Base-by-base conservation (phyloP, 2,113 vertebrate species). In the Ochotona princeps region DNA sequence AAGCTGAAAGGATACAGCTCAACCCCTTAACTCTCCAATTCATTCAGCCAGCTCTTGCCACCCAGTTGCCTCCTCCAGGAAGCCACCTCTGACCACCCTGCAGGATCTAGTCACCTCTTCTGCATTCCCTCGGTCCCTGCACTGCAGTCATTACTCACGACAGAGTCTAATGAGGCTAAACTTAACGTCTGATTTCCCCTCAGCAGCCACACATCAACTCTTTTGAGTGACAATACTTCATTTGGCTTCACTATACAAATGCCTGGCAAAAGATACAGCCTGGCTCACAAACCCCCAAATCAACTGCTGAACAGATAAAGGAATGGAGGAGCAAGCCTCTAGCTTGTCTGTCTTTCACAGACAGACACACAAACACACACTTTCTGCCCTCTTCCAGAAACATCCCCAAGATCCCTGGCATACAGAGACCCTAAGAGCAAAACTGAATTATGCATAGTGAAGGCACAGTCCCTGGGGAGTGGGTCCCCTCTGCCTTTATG, bases 271-370 rank as follows among this genome's bases (percentile, higher is more conserved):
- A 87, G 61, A 87, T 44, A 49, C 61, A 65, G 57, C 15, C 1
- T n/a, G 8, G 47, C 26, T 30, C 32, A 78, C 76, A 87, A 57
- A 74, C 63, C 69, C 35, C 74, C 79, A 91, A 91, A 13, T 66
- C 72, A 89, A 30, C 69, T 93, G 89, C 28, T 76, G 67, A 94
- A 89, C 20, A 82, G 87, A 51, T 30, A 80, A 87, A 38, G 23
- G 49, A 30, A n/a, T 8, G n/a, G 28, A 79, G 63, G 12, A 90
- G 72, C 20, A 30, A 20, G 57, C 26, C 44, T 47, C 51, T 20
- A 1, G 25, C 1, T 60, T 57, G 11, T 0, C 28, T 66, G 38
- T 44, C 38, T 44, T 44, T 44, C 32, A n/a, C n/a, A 8, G 13
- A 32, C 51, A n/a, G 10, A 26, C 67, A 7, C 51, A n/a, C 12